Percentiles rank a stretch among this genome's conserved stretches.
Conservation (phyloP, 2,888 invertebrate genomes). For the Cheilosia impressa region DNA sequence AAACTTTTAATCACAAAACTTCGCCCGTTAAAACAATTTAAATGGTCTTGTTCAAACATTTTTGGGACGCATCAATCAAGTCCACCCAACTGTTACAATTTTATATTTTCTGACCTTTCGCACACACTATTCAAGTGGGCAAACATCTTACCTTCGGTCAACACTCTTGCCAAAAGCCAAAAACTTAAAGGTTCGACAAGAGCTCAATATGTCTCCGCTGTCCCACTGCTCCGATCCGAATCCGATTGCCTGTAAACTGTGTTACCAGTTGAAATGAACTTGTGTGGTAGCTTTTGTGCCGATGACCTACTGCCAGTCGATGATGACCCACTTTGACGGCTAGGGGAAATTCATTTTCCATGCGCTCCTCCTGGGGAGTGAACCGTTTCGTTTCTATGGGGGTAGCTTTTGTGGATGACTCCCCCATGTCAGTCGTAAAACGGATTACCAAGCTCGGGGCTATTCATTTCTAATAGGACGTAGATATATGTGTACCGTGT, state of each 20-base stretch:
- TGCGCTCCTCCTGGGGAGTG: slow-evolving; percentile 7
- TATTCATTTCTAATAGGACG: slow-evolving; percentile 56
- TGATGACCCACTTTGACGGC: slow-evolving; percentile 54
- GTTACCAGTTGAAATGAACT: slow-evolving; percentile 45
- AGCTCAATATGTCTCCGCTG: slow-evolving; percentile 1
- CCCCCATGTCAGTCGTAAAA: slow-evolving; percentile 47
- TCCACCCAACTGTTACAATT: slow-evolving; percentile 19
- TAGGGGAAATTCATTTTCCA: slow-evolving; percentile 59
- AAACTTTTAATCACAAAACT: slow-evolving; percentile 71
- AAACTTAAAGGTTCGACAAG: slow-evolving; percentile 32
- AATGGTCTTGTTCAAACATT: slow-evolving; percentile 64
- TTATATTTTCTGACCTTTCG: slow-evolving; percentile 36
- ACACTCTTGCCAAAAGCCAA: slow-evolving; percentile 28
- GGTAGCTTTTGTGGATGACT: slow-evolving; percentile 17
- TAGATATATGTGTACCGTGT: slow-evolving; percentile 51
- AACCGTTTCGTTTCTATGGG: slow-evolving; percentile 37
- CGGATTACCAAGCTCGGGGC: slow-evolving; percentile 57
- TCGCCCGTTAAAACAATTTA: slow-evolving; percentile 59
- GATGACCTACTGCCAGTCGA: slow-evolving; percentile 57
- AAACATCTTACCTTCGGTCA: slow-evolving; percentile 56
- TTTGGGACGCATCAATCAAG: slow-evolving; percentile 62
- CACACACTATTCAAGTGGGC: slow-evolving; percentile 12
- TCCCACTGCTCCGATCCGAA: slow-evolving; percentile 1
- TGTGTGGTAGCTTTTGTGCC: slow-evolving; percentile 47
- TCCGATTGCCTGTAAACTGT: slow-evolving; percentile 22